Conservation (phyloP, 2,797 vertebrate genomes). For the Pseudocheirus occidentalis region DNA sequence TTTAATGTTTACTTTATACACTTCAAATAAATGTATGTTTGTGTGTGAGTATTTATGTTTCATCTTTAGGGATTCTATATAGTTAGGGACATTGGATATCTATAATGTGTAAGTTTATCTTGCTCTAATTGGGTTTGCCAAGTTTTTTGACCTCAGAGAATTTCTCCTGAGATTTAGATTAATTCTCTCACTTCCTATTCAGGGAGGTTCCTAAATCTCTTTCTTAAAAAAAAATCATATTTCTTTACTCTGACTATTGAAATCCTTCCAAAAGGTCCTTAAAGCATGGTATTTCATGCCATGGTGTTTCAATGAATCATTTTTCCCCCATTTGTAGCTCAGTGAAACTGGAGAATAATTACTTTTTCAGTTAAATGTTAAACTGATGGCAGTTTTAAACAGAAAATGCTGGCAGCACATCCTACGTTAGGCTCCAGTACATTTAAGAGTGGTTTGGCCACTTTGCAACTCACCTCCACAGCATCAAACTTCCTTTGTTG, state of each 20-base stretch:
- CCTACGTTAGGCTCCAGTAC: conserved; percentile 59
- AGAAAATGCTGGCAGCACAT: conserved; percentile 69
- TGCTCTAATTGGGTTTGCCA: not conserved
- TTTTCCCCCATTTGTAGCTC: conserved; percentile 58
- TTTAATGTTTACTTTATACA: conserved; percentile 22
- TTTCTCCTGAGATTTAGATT: conserved; percentile 58
- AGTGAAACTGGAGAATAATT: conserved; percentile 75
- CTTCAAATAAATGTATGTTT: not conserved
- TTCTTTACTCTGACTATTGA: conserved; percentile 66
- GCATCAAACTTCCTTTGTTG: conserved; percentile 66
- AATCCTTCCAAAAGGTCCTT: conserved; percentile 70
- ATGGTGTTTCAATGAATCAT: conserved; percentile 56
- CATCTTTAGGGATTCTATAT: not conserved
- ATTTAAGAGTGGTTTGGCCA: conserved; percentile 70
- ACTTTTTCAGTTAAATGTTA: conserved; percentile 74
- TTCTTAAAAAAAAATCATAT: conserved; percentile 65
- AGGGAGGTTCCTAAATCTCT: conserved; percentile 17
- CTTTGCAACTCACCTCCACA: conserved; percentile 74
- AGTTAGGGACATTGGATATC: not conserved
- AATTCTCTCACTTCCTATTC: conserved; percentile 57
- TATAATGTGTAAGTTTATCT: not conserved
- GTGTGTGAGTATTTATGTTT: rapidly evolving
- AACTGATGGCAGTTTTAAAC: conserved; percentile 77
- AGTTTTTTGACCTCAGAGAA: conserved; percentile 29
- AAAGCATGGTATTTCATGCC: conserved; percentile 66